Base-by-base conservation (phyloP, 2,797 vertebrate species). In the Sarcoramphus papa region DNA sequence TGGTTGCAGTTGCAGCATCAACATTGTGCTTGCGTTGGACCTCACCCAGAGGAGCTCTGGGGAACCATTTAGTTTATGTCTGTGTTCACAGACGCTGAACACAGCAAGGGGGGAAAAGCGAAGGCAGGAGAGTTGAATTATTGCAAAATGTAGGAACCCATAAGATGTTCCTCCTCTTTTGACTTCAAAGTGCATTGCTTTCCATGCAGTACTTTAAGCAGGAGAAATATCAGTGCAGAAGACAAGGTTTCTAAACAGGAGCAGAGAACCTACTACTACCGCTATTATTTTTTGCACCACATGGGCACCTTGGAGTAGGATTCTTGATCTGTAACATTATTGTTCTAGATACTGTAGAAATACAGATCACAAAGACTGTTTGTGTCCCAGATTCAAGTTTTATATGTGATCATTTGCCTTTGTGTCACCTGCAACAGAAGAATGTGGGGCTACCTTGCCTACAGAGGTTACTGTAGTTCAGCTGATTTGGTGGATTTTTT, bases 271-370 rank as follows among this genome's bases (percentile, higher is more conserved):
- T 35, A 0, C 7, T 33, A 15, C n/a, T 16, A 9, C 2, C 6
- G 0, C 20, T 14, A 8, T 6, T 65, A 1, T 4, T 65, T 63
- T 56, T 50, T 54, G 16, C n/a, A 35, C 14, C 15, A 3, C 3
- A 14, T 33, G 22, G 14, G 15, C 2, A 2, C 31, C 27, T 6
- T 37, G n/a, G 23, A 77, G 30, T 6, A 62, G 28, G 19, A 65
- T 27, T 77, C 16, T n/a, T 14, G 37, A 47, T 18, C 28, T 64
- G 23, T 23, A 12, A 40, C 3, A 4, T 54, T 57, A 17, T n/a
- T 67, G 6, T 28, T 73, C 51, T 10, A 37, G 11, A 23, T 41
- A 7, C 5, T 41, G 21, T 8, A 65, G 41, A 88, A 92, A 74
- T 45, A 70, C 8, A 88, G 31, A 72, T 33, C 17, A 30, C 7